Conservation (phyloP, 2,888 invertebrate genomes). For the Leptinotarsa peninsularis region DNA sequence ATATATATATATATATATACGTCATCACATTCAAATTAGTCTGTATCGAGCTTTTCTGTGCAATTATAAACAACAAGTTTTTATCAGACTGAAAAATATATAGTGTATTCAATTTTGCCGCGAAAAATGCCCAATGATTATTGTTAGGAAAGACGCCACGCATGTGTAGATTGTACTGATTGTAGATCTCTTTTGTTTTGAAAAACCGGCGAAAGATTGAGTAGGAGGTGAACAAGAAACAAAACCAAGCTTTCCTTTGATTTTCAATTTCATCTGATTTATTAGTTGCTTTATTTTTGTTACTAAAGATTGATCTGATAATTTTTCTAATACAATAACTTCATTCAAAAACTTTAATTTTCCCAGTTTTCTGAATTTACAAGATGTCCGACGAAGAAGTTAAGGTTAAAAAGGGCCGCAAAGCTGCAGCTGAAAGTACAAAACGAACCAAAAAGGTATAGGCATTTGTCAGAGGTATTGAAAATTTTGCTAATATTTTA, state of each 20-base stretch:
- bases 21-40: background rate
- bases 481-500: background rate
- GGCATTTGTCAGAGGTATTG: background rate
- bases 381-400: slow-evolving; percentile 46
- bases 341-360: background rate
- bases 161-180: slow-evolving; percentile 3
- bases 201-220: background rate
- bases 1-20: no score
- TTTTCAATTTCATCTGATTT: background rate
- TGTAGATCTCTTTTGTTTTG: slow-evolving; percentile 11
- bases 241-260: background rate
- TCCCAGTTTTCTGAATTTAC: background rate
- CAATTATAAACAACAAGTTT: background rate
- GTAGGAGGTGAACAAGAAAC: background rate
- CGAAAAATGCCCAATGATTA: background rate
- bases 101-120: background rate
- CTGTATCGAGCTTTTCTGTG: background rate
- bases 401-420: slow-evolving; percentile 44
- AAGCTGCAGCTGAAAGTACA: slow-evolving; percentile 39
- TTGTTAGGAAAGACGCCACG: slow-evolving; percentile 11
- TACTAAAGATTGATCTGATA: background rate
- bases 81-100: background rate
- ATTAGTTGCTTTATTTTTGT: background rate
- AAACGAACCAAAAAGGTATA: slow-evolving; percentile 44
- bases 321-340: background rate